Evolutionary conservation across 2,797 vertebrate genomes (phyloP), one percentile per base, ranked within the genome.

Genomic region (Schizopygopsis pylzovi): DNA sequence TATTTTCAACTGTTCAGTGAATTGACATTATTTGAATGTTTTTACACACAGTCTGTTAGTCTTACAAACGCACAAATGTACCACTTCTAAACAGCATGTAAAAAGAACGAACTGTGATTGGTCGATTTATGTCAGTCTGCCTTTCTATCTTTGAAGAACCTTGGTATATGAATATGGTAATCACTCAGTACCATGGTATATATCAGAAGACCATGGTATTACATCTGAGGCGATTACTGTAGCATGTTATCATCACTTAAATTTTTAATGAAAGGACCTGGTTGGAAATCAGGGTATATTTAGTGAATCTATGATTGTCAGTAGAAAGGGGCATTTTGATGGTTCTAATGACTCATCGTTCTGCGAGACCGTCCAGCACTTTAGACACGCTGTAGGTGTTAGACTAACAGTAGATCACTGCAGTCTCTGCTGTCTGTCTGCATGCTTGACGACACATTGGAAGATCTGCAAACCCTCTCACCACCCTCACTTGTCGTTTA

Each of bases 271-370:
- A 73, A 28, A 28, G 28, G 28, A 28, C 28, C 28, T 28, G 28
- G 73, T 87, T 70, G 86, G 22, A 80, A 84, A 39, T 65, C 33
- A 75, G n/a, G 87, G 22, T 68, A 39, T 90, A 85, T 87, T 81
- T 45, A 90, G 85, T 70, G 3, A 1, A 15, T 89, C 88, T 89
- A 87, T 93, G 90, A 89, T 54, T 89, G 89, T 86, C 87, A 65
- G 83, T 83, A 85, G 89, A 87, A 82, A 83, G 89, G 81, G 90
- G 86, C 89, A 89, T 92, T 91, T 90, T 88, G 90, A 85, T 89
- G 81, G 85, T 84, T 71, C 89, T 87, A 91, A 89, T 91, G 92
- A 92, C 87, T 93, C 93, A 92, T 92, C 82, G 10, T 79, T 89
- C 89, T 76, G 84, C 89, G 87, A 85, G 89, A 77, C 49, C 90